These are phyloP conservation scores for Hyperoplus lanceolatus DNA, from an alignment of 2,797 vertebrate species.

Conservation along the genomic window DNA sequence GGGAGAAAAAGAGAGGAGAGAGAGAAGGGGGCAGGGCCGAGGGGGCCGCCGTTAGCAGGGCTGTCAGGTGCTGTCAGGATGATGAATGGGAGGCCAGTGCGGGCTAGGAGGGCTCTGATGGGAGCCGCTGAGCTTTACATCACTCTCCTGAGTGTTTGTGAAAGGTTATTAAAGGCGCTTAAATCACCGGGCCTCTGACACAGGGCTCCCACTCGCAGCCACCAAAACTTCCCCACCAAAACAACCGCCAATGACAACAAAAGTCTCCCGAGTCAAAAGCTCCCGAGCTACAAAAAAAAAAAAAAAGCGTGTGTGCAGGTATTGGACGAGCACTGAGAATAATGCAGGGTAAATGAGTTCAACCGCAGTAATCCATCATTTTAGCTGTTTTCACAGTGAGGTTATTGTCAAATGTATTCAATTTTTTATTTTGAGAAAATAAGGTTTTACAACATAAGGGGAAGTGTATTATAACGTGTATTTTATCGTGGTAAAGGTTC, in stretches of 20 bases:
- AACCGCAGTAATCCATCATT: conserved; percentile 72
- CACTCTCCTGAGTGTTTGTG: conserved; percentile 84
- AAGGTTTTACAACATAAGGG: neutral
- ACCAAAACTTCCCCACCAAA: conserved; percentile 62
- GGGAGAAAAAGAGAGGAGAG: conserved; percentile 54
- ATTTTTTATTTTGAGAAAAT: neutral
- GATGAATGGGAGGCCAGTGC: conserved; percentile 80
- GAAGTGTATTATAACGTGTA: too few relatives aligned
- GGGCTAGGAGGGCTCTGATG: conserved; percentile 78
- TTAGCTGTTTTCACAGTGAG: conserved; percentile 19
- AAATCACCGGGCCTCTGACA: conserved; percentile 75
- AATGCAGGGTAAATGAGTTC: conserved; percentile 72
- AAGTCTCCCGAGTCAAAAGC: conserved; percentile 23
- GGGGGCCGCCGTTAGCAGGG: conserved; percentile 53
- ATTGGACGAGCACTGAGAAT: conserved; percentile 13
- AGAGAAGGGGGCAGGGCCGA: conserved; percentile 49
- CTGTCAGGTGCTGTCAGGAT: conserved; percentile 80
- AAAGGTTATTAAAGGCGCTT: conserved; percentile 87
- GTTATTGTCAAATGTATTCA: conserved; percentile 18
- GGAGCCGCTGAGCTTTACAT: conserved; percentile 78
- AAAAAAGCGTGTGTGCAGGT: conserved; percentile 22
- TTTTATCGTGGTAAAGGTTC: too few relatives aligned
- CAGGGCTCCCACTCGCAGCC: conserved; percentile 39
- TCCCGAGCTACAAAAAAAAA: conserved; percentile 24
- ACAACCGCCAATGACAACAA: conserved; percentile 34